These are phyloP conservation scores for Gambusia affinis DNA, from an alignment of 2,113 vertebrate species.

Conservation along the genomic window DNA sequence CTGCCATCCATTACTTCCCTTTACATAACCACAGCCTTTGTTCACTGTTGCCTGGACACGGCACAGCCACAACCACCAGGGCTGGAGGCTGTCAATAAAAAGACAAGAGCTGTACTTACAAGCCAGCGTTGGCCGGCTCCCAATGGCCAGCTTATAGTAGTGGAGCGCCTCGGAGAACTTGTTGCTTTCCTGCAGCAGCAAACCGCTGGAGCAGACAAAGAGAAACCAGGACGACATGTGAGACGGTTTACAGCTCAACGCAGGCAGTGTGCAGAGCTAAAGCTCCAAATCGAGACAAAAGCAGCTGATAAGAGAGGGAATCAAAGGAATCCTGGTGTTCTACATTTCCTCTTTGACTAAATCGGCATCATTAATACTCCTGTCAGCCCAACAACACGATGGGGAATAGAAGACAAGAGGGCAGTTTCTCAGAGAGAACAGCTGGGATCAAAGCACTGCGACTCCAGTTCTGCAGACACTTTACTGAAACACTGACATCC, in stretches of 20 bases:
- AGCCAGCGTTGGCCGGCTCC: constrained; percentile 96
- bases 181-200: constrained; percentile 97
- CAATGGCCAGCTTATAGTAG: constrained; percentile 97
- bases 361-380: constrained; percentile 60
- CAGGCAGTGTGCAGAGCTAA: constrained; percentile 8
- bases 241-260: constrained; percentile 22
- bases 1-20: constrained; percentile 48
- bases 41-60: constrained; percentile 71
- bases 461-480: constrained; percentile 4
- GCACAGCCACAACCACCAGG: constrained; percentile 56
- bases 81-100: constrained; percentile 71
- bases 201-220: constrained; percentile 82
- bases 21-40: constrained; percentile 52
- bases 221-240: not conserved
- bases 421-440: constrained; percentile 43
- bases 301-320: constrained; percentile 24
- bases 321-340: constrained; percentile 22
- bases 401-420: constrained; percentile 58
- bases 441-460: constrained; percentile 63
- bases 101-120: constrained; percentile 88
- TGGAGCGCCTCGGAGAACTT: constrained; percentile 94
- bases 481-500: not conserved
- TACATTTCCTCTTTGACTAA: constrained; percentile 35
- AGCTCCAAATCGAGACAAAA: constrained; percentile 4
- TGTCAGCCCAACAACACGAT: constrained; percentile 42